These are phyloP conservation scores for Drosophila nr. fundita DNA, from an alignment of 2,888 invertebrate genomes.

Conservation along the genomic window DNA sequence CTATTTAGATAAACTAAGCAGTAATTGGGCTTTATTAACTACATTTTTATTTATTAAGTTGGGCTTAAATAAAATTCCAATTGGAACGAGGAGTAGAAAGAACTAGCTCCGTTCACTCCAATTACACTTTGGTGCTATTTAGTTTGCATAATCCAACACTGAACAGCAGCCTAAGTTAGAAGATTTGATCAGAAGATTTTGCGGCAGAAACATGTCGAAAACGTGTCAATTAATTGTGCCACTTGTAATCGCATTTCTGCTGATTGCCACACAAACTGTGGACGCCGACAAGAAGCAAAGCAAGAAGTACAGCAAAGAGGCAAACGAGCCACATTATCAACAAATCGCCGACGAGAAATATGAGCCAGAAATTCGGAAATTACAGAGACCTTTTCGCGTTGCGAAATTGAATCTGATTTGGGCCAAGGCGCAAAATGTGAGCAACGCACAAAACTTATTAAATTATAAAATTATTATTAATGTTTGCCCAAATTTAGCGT, in stretches of 20 bases:
- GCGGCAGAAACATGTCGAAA: slow-evolving; percentile 46
- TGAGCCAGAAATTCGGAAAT: slow-evolving; percentile 88
- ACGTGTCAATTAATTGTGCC: slow-evolving; percentile 43
- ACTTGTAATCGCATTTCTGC: slow-evolving; percentile 43
- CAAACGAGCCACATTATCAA: slow-evolving; percentile 72
- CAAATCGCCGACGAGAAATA: slow-evolving; percentile 80
- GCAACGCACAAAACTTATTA: slow-evolving; percentile 47
- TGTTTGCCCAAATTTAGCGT: slow-evolving; percentile 85
- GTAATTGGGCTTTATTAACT: neutral
- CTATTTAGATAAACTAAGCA: neutral
- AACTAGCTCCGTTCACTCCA: slow-evolving; percentile 9
- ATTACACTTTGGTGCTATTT: slow-evolving; percentile 3
- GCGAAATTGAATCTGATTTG: slow-evolving; percentile 95
- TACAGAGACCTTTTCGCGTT: slow-evolving; percentile 95
- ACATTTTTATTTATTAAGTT: neutral
- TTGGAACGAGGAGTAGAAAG: neutral
- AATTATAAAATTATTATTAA: neutral
- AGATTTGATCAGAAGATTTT: slow-evolving; percentile 41
- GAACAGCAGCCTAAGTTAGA: neutral
- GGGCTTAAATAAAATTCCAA: neutral
- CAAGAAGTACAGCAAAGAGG: slow-evolving; percentile 82
- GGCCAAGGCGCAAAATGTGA: slow-evolving; percentile 95
- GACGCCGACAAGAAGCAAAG: slow-evolving; percentile 72
- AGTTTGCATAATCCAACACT: slow-evolving; percentile 15
- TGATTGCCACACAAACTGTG: slow-evolving; percentile 48